phyloP scores from a whole-genome alignment of 2,797 vertebrate genomes.

The Telmatherina bonti region DNA sequence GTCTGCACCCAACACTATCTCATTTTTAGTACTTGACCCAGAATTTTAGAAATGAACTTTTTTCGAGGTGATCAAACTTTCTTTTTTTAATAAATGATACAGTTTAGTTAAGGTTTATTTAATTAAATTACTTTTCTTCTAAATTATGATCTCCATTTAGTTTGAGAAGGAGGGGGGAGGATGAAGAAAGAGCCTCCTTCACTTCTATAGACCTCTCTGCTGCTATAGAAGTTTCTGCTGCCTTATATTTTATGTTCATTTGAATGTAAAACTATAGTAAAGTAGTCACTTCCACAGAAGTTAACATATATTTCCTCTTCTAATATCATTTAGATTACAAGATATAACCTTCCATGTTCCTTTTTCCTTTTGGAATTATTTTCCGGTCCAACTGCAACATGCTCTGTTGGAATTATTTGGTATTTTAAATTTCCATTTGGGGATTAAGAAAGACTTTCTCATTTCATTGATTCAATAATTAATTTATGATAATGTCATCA shows the following conservation, averaged over 20 bases:
- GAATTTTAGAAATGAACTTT: not conserved
- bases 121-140: not conserved
- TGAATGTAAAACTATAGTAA: no score
- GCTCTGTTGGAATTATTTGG: conserved; percentile 14
- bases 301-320: not conserved
- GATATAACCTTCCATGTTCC: not conserved
- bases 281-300: not conserved
- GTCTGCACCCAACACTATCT: not conserved
- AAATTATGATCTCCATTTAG: no score
- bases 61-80: not conserved
- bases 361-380: not conserved
- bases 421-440: not conserved
- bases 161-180: no score
- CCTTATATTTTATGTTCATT: not conserved
- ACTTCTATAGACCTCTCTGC: not conserved
- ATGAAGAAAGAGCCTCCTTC: no score
- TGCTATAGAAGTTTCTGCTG: not conserved
- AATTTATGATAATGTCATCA: conserved; percentile 16
- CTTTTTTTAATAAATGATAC: not conserved
- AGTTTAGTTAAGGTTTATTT: not conserved
- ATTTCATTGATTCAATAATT: not conserved
- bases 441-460: not conserved
- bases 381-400: conserved; percentile 23
- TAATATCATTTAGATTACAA: not conserved
- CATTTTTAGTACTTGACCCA: not conserved